Evolutionary conservation across 2,113 vertebrate species (phyloP).

Genomic region (Microtus ochrogaster): DNA sequence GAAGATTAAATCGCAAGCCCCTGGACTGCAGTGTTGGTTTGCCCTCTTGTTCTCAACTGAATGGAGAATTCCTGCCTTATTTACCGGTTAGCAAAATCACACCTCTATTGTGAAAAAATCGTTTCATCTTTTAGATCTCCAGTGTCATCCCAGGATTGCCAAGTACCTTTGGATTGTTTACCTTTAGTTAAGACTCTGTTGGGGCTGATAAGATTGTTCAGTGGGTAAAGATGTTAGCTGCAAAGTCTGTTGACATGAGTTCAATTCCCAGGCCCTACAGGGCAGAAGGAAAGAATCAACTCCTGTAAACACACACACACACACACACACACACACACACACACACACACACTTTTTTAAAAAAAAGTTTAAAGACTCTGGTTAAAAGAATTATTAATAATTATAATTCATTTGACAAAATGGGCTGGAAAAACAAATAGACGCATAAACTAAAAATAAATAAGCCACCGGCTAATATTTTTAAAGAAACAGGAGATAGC

Average conservation of each 20-base stretch:
- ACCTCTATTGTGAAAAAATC: conserved; percentile 14
- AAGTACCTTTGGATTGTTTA: background rate
- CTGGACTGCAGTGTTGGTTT: conserved; percentile 20
- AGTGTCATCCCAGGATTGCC: conserved; percentile 26
- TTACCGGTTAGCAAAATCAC: background rate
- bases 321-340: background rate
- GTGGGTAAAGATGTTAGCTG: background rate
- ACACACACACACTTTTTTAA: background rate
- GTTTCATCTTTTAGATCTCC: conserved; percentile 44
- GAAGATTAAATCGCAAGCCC: conserved; percentile 44
- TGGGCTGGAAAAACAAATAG: background rate
- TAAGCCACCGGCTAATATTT: no score
- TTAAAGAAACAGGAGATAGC: no score
- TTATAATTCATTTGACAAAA: conserved; percentile 19
- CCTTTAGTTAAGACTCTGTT: background rate
- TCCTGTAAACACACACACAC: background rate
- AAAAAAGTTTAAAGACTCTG: background rate
- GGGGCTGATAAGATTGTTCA: background rate
- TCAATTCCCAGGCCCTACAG: background rate
- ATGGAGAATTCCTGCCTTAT: conserved; percentile 20
- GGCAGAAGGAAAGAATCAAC: background rate
- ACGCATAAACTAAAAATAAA: background rate
- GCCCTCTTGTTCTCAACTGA: conserved; percentile 58
- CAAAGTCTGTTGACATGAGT: background rate
- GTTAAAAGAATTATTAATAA: background rate